A percentile compares a stretch with the other conserved stretches of the same genome.
These are phyloP conservation scores for Varanus salvator DNA, from an alignment of 2,113 vertebrate genomes.

Conservation along the genomic window DNA sequence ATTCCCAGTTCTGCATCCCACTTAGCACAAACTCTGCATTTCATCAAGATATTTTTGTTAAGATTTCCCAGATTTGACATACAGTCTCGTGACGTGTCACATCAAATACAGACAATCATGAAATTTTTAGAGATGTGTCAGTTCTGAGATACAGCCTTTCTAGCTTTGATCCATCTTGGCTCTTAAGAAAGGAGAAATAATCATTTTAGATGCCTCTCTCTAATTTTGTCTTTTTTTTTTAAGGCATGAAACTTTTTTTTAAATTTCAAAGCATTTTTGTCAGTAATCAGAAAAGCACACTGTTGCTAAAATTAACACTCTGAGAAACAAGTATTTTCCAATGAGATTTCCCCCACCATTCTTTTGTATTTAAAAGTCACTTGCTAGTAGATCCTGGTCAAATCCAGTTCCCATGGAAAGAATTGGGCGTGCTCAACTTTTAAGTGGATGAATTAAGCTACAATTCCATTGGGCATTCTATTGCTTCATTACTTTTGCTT, in stretches of 20 bases:
- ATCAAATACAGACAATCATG: constrained; percentile 62
- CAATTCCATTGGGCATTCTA: neutral
- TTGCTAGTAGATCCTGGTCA: neutral
- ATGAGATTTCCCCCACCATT: neutral
- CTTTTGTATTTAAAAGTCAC: neutral
- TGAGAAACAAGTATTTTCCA: constrained; percentile 10
- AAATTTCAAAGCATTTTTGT: constrained; percentile 50
- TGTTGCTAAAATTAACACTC: constrained; percentile 16
- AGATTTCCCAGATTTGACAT: constrained; percentile 52
- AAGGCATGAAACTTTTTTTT: constrained; percentile 50
- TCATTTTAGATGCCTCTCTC: constrained; percentile 44
- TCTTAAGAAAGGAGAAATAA: constrained; percentile 61
- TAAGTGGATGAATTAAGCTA: neutral
- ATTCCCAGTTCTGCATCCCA: constrained; percentile 31
- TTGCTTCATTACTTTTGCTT: neutral
- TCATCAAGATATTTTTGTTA: constrained; percentile 41
- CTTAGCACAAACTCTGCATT: constrained; percentile 32
- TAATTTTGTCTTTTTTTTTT: constrained; percentile 47
- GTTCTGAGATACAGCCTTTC: constrained; percentile 50
- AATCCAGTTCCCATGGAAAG: neutral
- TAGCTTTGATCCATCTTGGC: constrained; percentile 54
- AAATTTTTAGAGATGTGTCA: constrained; percentile 56
- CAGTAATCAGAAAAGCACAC: constrained; percentile 35
- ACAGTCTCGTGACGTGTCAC: constrained; percentile 38
- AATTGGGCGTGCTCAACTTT: neutral